A percentile compares a stretch with the other conserved stretches of the same genome.
Conservation (phyloP, 2,888 invertebrate species). For the Clivina fossor region DNA sequence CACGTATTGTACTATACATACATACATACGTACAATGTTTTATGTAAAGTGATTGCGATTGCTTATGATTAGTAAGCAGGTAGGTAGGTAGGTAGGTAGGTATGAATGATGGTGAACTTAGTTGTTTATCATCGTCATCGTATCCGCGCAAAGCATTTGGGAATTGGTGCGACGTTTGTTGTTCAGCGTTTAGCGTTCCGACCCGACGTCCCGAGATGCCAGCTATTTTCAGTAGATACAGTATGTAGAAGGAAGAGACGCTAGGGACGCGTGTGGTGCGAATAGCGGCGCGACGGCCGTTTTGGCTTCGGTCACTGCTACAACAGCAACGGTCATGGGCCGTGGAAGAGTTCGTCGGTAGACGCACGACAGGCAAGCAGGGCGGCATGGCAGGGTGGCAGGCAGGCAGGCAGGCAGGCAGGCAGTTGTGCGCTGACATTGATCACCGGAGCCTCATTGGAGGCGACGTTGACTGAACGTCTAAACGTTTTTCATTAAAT, state of each 20-base stretch:
- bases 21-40: not conserved
- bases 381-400: not conserved
- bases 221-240: no score
- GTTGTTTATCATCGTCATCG: no score
- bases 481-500: constrained; percentile 38
- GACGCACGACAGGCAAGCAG: not conserved
- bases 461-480: constrained; percentile 38
- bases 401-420: not conserved
- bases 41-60: not conserved
- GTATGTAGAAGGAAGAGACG: no score
- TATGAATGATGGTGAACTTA: no score
- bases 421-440: constrained; percentile 33
- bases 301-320: no score
- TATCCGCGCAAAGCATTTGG: no score
- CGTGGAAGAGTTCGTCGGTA: not conserved
- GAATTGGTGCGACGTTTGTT: no score
- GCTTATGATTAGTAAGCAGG: not conserved
- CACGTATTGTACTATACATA: not conserved
- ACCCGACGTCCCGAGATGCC: no score
- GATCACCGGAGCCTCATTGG: constrained; percentile 39
- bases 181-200: no score
- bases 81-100: not conserved
- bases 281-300: no score
- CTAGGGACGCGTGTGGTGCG: no score
- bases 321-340: not conserved